Evolutionary conservation across 1,140 invertebrate genomes (phyloP), one percentile per base, ranked within the genome.

Genomic region (Drosophila arawakana): DNA sequence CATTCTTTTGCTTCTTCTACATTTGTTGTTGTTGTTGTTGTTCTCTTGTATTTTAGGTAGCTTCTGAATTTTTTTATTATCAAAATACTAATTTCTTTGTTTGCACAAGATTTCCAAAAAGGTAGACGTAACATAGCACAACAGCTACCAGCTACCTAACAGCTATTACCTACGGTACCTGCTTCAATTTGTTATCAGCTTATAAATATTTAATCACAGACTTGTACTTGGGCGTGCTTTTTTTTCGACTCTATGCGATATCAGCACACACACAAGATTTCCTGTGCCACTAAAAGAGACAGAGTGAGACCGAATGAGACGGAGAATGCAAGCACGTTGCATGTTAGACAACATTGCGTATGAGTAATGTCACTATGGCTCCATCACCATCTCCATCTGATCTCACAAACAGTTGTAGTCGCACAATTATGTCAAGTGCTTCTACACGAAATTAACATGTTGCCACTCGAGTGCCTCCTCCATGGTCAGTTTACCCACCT

Each of bases 121-220:
- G 13, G 35, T n/a, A 52, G 30, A 18, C 25, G 58, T 25, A 52
- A 46, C 9, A 10, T 11, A 43, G 25, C 25, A 43, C 41, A 43
- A n/a, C 41, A 43, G 41, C 11, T 43, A 43, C 11, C 25, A 30
- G 25, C 25, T 30, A 30, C 25, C 25, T 30, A 30, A 30, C 25
- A 30, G 25, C 25, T 30, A 30, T 30, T 30, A 30, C 25, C 41
- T 43, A 11, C 46, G 25, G 46, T 86, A 78, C 74, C 76, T 71
- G 73, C 82, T 86, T 82, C 79, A 86, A 76, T 88, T 85, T 75
- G 54, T 85, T 89, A 89, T 89, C 84, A 83, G 80, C 75, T 78
- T 89, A 89, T 89, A 89, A 89, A 89, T 89, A 89, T 89, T 89
- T 89, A 89, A 89, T 89, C 84, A 89, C 84, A 84, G 84, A 89